A percentile compares a stretch with the other conserved stretches of the same genome.
phyloP scores from a whole-genome alignment of 2,113 vertebrate species.

The Leucosticte australis region DNA sequence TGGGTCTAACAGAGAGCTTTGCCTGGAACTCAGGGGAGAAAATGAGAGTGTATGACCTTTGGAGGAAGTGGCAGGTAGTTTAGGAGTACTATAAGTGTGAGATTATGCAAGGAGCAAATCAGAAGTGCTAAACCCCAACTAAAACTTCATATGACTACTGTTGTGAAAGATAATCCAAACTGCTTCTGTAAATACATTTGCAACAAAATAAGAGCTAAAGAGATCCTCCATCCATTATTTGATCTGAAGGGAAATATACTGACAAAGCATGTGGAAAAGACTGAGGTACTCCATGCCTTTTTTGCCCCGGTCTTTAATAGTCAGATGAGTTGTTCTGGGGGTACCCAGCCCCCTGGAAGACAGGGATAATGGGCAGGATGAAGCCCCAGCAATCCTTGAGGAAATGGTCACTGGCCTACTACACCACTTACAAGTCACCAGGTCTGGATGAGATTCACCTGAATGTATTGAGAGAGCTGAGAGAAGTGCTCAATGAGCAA shows the following conservation, averaged over 20 bases:
- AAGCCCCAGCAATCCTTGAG: not conserved
- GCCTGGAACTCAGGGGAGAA: not conserved
- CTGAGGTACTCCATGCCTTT: not conserved
- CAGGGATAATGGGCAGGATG: not conserved
- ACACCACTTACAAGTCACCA: not conserved
- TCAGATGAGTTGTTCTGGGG: accelerated
- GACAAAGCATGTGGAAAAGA: not conserved
- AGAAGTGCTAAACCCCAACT: not conserved
- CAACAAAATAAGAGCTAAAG: not conserved
- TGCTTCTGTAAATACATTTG: not conserved
- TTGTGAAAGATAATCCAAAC: not conserved
- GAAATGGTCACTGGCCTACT: not conserved
- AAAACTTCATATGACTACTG: not conserved
- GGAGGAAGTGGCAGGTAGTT: not conserved
- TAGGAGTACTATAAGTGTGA: not conserved
- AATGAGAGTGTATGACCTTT: not conserved
- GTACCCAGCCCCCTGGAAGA: not conserved
- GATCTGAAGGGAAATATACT: accelerated
- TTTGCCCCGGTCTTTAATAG: not conserved
- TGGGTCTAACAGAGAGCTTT: not conserved
- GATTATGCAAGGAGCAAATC: not conserved
- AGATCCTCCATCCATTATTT: not conserved
- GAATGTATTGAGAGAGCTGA: not conserved
- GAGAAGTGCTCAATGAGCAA: not conserved
- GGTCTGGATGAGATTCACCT: accelerated